A percentile compares a stretch with the other conserved stretches of the same genome.
Conservation (phyloP, 2,888 invertebrate species). For the Spatulosminthurus flaviceps region DNA sequence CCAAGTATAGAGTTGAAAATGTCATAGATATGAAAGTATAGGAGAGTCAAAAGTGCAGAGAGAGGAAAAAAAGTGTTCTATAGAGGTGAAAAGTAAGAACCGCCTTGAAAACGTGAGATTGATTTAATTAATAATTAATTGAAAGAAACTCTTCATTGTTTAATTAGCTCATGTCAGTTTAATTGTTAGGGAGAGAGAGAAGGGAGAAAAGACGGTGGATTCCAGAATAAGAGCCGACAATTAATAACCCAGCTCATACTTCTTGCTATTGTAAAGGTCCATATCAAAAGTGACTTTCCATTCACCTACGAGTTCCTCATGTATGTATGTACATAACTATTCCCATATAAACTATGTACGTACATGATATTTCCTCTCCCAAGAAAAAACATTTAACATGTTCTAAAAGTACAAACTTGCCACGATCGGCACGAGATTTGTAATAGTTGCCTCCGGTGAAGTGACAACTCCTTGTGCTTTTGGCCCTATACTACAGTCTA, state of each 20-base stretch:
- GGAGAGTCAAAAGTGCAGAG: not conserved
- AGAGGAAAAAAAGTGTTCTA: not conserved
- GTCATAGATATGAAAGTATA: no score
- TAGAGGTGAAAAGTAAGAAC: slow-evolving; percentile 13
- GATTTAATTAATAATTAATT: slow-evolving; percentile 46
- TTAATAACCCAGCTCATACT: not conserved
- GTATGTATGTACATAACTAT: no score
- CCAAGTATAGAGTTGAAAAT: no score
- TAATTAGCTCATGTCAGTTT: slow-evolving; percentile 50
- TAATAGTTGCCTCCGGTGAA: slow-evolving; percentile 11
- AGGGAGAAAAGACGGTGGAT: slow-evolving; percentile 9
- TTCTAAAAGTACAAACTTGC: not conserved
- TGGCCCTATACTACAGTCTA: not conserved
- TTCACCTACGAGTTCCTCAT: not conserved
- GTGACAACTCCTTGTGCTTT: not conserved
- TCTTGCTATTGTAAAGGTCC: not conserved
- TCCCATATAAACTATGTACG: no score
- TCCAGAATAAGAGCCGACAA: slow-evolving; percentile 42
- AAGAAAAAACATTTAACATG: no score
- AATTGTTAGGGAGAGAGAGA: slow-evolving; percentile 33
- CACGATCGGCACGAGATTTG: slow-evolving; percentile 30
- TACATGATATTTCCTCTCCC: no score
- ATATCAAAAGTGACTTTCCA: slow-evolving; percentile 16
- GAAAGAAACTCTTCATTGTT: slow-evolving; percentile 45
- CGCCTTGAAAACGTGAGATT: slow-evolving; percentile 44